Conservation (phyloP, 2,113 vertebrate genomes). For the Lepus timidus region DNA sequence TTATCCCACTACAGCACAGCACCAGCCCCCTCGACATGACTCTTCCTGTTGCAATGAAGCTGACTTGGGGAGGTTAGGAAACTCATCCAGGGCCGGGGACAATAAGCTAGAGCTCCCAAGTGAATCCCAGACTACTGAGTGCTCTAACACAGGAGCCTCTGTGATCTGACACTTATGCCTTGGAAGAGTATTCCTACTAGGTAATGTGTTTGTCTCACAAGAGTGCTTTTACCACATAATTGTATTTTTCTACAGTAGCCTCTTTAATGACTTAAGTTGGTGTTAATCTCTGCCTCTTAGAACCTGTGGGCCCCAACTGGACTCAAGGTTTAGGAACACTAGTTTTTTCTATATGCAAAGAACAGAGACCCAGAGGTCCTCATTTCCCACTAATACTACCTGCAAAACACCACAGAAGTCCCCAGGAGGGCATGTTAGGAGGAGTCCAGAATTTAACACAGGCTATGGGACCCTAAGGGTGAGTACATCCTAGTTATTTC, state of each 20-base stretch:
- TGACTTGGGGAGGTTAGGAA: background rate
- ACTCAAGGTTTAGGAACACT: background rate
- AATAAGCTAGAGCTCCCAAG: background rate
- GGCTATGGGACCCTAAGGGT: background rate
- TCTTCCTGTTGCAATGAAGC: background rate
- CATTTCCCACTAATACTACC: background rate
- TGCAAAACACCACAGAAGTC: background rate
- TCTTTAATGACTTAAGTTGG: conserved; percentile 31
- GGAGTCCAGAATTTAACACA: background rate
- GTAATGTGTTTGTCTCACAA: background rate
- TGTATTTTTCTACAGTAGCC: background rate
- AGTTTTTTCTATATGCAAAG: conserved; percentile 35
- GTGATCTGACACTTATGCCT: background rate
- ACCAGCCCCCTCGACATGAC: no score
- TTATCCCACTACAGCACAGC: no score
- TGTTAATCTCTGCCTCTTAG: conserved; percentile 19
- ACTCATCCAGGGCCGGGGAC: background rate
- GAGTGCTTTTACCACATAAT: background rate
- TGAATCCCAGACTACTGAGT: background rate
- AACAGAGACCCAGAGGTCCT: conserved; percentile 17
- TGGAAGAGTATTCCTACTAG: background rate
- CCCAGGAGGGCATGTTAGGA: background rate
- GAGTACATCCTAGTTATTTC: background rate
- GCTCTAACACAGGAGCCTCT: background rate
- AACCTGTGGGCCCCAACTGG: background rate